Conservation (phyloP, 2,113 vertebrate genomes). For the Osmerus mordax region DNA sequence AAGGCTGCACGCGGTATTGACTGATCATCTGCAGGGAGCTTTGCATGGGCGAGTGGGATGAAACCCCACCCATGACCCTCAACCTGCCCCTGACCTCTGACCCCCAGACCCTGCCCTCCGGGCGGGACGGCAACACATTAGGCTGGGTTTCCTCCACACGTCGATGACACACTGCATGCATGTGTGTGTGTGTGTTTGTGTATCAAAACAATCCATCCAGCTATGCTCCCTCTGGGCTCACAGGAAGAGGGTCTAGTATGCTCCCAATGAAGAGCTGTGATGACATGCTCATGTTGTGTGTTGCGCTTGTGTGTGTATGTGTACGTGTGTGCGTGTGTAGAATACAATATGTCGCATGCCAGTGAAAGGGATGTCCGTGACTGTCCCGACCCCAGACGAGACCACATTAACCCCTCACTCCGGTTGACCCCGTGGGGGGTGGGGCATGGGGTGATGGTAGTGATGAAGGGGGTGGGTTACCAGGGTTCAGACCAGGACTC, state of each 20-base stretch:
- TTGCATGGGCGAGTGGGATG: neutral
- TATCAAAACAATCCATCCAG: neutral
- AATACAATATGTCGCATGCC: neutral
- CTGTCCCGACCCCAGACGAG: neutral
- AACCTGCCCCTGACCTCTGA: neutral
- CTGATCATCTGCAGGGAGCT: too few relatives aligned
- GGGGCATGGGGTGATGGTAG: neutral
- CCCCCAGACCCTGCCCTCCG: neutral
- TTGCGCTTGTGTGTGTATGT: neutral
- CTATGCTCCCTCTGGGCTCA: neutral
- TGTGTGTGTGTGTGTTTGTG: neutral
- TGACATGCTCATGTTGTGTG: too few relatives aligned
- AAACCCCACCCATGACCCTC: neutral
- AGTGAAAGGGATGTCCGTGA: neutral
- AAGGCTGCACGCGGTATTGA: too few relatives aligned
- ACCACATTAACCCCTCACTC: neutral
- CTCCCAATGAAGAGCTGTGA: too few relatives aligned
- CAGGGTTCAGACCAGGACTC: neutral
- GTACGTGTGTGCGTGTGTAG: neutral
- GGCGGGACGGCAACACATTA: neutral
- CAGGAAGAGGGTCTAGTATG: neutral
- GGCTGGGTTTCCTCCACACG: neutral
- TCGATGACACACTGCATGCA: neutral
- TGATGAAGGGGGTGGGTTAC: too few relatives aligned
- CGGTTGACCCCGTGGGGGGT: neutral